Conservation (phyloP, 2,113 vertebrate genomes). For the Synodontis membranacea region DNA sequence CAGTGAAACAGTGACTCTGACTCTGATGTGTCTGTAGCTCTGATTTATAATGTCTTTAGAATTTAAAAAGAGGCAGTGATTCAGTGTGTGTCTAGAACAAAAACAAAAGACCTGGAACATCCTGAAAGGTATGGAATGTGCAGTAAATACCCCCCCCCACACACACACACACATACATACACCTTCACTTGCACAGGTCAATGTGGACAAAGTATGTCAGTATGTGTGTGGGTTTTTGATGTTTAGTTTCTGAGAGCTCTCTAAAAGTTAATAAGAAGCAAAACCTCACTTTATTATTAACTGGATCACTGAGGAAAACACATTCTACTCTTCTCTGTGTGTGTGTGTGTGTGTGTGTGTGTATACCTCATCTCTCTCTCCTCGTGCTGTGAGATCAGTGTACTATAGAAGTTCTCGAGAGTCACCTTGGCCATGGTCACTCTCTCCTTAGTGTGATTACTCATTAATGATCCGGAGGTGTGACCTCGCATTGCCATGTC, state of each 20-base stretch:
- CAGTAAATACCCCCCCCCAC: not conserved
- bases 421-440: conserved; percentile 91
- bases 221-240: not conserved
- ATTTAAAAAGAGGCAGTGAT: not conserved
- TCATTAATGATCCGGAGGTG: conserved; percentile 82
- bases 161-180: not conserved
- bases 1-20: not conserved
- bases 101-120: conserved; percentile 5
- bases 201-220: not conserved
- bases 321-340: not conserved
- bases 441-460: conserved; percentile 87
- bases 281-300: not conserved
- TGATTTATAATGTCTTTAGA: not conserved
- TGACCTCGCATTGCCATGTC: conserved; percentile 88
- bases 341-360: conserved; percentile 11
- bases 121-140: not conserved
- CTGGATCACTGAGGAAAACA: not conserved
- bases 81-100: not conserved
- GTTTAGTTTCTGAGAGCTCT: not conserved
- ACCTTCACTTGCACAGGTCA: not conserved
- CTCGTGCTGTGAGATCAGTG: conserved; percentile 84
- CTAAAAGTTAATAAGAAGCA: not conserved
- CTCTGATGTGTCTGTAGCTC: not conserved
- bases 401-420: conserved; percentile 88
- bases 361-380: conserved; percentile 86